Base-by-base conservation (phyloP, 2,888 invertebrate genomes). In the Zhuqinia jingwanae region DNA sequence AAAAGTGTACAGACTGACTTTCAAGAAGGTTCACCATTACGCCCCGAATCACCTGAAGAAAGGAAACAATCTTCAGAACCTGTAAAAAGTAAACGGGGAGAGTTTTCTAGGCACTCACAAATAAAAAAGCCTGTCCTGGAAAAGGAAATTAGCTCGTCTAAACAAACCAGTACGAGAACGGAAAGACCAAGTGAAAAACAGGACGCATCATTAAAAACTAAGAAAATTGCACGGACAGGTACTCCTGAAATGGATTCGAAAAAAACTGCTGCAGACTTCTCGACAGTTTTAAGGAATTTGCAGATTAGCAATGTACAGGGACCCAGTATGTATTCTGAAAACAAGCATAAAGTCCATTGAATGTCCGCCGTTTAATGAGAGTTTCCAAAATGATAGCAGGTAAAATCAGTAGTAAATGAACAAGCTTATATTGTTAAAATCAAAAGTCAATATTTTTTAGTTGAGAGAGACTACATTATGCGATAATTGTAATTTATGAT, bases 261-360 rank as follows among this genome's bases (percentile, higher is more conserved):
- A 20, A 53, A 56, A 10, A 63, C 77, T 65, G 47, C 58, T 5
- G 87, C 60, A 5, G 89, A 89, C 56, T 76, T 90, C 11, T 90
- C 90, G 1, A 81, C 83, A 1, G 73, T 90, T 56, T 77, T 90
- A 8, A 88, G 80, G 79, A 88, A 90, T 85, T 53, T 90, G 6
- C 87, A 90, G 56, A 53, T 90, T 13, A 88, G 89, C 50, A 85
- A 88, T 13, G 87, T 87, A 15, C 86, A 87, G 56, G 88, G 84
- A 73, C 86, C 81, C 3, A 91, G 89, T 53, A 80, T 88, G 22
- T 88, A 82, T 58, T 90, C 90, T 0, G 87, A 90, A 17, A n/a
- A 68, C 85, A 10, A 89, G 89, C 22, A 79, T 88, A 10, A 79
- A 47, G 17, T 77, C 88, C 0, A 53, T 90, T 22, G 89, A 89